Percentiles rank a stretch among this genome's conserved stretches.
Evolutionary conservation across 2,888 invertebrate species (phyloP).

Genomic region (Rhorus exstirpatorius): DNA sequence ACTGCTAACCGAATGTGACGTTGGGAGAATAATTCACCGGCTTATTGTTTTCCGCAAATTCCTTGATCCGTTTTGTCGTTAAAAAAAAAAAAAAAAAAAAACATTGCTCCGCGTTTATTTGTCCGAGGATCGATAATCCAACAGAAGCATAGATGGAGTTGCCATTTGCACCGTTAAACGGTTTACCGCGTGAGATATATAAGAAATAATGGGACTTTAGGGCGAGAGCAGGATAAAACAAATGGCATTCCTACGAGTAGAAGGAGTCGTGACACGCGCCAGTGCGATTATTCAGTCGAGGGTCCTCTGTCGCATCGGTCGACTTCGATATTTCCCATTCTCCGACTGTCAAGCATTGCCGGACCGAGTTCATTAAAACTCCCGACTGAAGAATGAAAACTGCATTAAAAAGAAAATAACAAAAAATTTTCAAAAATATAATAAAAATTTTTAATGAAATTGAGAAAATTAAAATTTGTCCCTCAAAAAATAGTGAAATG

Average conservation of each 20-base stretch:
- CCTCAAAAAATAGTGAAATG: too few species aligned
- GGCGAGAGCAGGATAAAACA: slow-evolving; percentile 78
- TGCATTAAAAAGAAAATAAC: too few species aligned
- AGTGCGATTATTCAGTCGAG: slow-evolving; percentile 80
- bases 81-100: slow-evolving; percentile 17
- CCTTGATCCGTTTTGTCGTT: slow-evolving; percentile 28
- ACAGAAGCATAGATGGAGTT: neutral
- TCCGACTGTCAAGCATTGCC: slow-evolving; percentile 31
- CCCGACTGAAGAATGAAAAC: too few species aligned
- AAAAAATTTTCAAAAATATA: too few species aligned
- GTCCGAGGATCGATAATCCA: slow-evolving; percentile 23
- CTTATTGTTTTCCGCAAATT: slow-evolving; percentile 57
- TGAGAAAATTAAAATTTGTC: too few species aligned
- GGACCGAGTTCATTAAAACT: too few species aligned
- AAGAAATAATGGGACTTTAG: neutral
- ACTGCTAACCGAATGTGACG: slow-evolving; percentile 69
- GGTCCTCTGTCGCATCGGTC: slow-evolving; percentile 47
- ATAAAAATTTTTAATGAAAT: too few species aligned
- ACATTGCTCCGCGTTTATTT: neutral
- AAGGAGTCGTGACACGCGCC: slow-evolving; percentile 79
- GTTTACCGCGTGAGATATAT: slow-evolving; percentile 15
- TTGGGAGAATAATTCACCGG: slow-evolving; percentile 61
- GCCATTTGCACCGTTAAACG: slow-evolving; percentile 4
- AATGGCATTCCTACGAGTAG: slow-evolving; percentile 79
- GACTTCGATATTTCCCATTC: slow-evolving; percentile 54